phyloP scores from a whole-genome alignment of 2,888 invertebrate species.

The Prosapia bicincta region DNA sequence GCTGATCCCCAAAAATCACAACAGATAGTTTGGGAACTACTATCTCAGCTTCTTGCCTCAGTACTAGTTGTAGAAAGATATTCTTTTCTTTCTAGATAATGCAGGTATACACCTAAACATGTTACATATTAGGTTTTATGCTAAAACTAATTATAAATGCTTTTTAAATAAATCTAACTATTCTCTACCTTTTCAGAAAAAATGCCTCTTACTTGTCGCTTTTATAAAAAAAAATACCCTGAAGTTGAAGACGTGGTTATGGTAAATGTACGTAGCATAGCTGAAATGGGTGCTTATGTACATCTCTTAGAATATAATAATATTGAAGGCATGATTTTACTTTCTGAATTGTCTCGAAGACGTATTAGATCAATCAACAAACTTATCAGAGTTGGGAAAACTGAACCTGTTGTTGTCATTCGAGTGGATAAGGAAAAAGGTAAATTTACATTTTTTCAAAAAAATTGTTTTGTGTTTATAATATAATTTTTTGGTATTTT shows the following conservation, averaged over 20 bases:
- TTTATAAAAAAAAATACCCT: slow-evolving; percentile 96
- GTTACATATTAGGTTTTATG: too few relatives aligned
- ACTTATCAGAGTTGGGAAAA: slow-evolving; percentile 96
- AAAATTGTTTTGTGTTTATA: neutral
- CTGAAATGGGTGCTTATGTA: slow-evolving; percentile 99
- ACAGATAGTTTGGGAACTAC: too few relatives aligned
- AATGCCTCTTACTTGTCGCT: slow-evolving; percentile 93
- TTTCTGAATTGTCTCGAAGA: slow-evolving; percentile 95
- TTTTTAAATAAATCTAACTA: too few relatives aligned
- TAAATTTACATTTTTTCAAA: slow-evolving; percentile 40
- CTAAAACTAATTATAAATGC: too few relatives aligned
- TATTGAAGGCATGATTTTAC: slow-evolving; percentile 98
- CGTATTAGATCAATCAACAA: slow-evolving; percentile 99
- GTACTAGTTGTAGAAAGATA: too few relatives aligned
- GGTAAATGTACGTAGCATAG: slow-evolving; percentile 97
- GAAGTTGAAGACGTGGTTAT: slow-evolving; percentile 99
- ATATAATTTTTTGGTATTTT: neutral
- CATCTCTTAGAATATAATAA: slow-evolving; percentile 97
- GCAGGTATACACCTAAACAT: too few relatives aligned
- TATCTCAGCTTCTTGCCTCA: too few relatives aligned
- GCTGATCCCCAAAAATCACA: too few relatives aligned
- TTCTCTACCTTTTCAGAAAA: slow-evolving; percentile 41
- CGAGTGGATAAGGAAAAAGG: slow-evolving; percentile 99
- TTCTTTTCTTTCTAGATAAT: too few relatives aligned
- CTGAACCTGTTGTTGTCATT: slow-evolving; percentile 98